phyloP scores from a whole-genome alignment of 2,113 vertebrate species.

The Gadus macrocephalus region DNA sequence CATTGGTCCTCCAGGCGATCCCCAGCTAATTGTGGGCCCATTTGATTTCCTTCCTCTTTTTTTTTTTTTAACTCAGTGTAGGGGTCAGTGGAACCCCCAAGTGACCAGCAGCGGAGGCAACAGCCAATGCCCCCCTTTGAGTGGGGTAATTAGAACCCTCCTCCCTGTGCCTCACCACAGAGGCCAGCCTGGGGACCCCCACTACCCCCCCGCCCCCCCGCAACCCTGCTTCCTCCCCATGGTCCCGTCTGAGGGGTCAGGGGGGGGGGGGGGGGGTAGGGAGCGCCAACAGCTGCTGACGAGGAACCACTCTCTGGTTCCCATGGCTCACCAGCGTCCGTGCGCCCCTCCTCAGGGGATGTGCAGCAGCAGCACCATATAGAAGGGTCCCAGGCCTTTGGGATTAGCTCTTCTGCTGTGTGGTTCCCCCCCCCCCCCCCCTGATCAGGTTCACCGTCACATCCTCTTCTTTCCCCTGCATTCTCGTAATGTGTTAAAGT shows the following conservation, averaged over 20 bases:
- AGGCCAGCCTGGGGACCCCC: constrained; percentile 40
- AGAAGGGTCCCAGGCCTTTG: constrained; percentile 23
- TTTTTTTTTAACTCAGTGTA: constrained; percentile 64
- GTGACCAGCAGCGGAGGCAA: constrained; percentile 67
- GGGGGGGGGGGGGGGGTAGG: constrained; percentile 32
- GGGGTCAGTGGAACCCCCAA: constrained; percentile 68
- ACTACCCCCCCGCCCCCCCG: too few species aligned
- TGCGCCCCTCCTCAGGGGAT: constrained; percentile 51
- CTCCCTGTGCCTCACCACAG: constrained; percentile 25
- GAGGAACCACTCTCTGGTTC: constrained; percentile 52
- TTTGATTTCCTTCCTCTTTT: constrained; percentile 54
- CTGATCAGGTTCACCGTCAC: not conserved
- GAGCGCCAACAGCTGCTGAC: constrained; percentile 72
- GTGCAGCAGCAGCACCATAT: constrained; percentile 39
- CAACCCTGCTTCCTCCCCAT: constrained; percentile 19
- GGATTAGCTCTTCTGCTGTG: not conserved
- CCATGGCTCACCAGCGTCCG: constrained; percentile 43
- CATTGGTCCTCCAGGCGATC: constrained; percentile 53
- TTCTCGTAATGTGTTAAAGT: not conserved
- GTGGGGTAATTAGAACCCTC: constrained; percentile 69
- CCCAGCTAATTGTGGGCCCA: constrained; percentile 63
- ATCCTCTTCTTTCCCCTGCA: not conserved
- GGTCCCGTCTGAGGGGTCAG: constrained; percentile 37
- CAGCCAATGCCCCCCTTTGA: constrained; percentile 67
- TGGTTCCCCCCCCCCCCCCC: not conserved